phyloP scores from a whole-genome alignment of 2,113 vertebrate genomes.

The Pholis gunnellus region DNA sequence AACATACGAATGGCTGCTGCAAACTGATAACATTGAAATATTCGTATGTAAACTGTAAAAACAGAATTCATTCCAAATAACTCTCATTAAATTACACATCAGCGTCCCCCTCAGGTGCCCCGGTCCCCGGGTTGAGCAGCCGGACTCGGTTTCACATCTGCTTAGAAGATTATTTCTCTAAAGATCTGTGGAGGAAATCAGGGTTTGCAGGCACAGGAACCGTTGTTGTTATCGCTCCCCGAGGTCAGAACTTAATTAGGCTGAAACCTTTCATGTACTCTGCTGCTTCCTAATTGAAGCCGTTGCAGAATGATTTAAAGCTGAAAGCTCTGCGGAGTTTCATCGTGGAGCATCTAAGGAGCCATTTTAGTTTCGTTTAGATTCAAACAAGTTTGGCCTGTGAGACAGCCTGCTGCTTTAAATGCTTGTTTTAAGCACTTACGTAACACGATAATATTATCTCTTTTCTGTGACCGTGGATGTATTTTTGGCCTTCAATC shows the following conservation, averaged over 20 bases:
- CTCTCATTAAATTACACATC: background rate
- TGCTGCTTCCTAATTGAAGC: slow-evolving; percentile 43
- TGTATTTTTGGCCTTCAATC: background rate
- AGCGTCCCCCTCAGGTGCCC: background rate
- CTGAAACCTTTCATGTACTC: slow-evolving; percentile 65
- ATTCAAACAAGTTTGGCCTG: slow-evolving; percentile 20
- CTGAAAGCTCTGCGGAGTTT: slow-evolving; percentile 40
- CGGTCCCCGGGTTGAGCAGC: slow-evolving; percentile 9
- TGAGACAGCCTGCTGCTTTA: slow-evolving; percentile 13
- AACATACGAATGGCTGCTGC: background rate
- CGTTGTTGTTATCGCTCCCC: slow-evolving; percentile 48
- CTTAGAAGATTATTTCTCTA: slow-evolving; percentile 37
- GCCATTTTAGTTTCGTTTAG: slow-evolving; percentile 43
- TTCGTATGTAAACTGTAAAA: background rate
- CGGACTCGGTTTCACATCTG: slow-evolving; percentile 7
- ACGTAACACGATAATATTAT: background rate
- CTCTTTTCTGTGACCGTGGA: slow-evolving; percentile 7
- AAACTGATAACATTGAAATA: background rate
- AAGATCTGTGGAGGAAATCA: slow-evolving; percentile 33
- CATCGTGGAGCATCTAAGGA: slow-evolving; percentile 42
- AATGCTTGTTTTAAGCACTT: slow-evolving; percentile 1
- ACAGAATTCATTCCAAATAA: background rate
- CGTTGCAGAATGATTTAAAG: slow-evolving; percentile 52
- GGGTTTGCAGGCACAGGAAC: slow-evolving; percentile 42
- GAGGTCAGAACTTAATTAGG: slow-evolving; percentile 66